Evolutionary conservation across 1,140 invertebrate species (phyloP), one percentile per base, ranked within the genome.

Genomic region (Apis cerana): DNA sequence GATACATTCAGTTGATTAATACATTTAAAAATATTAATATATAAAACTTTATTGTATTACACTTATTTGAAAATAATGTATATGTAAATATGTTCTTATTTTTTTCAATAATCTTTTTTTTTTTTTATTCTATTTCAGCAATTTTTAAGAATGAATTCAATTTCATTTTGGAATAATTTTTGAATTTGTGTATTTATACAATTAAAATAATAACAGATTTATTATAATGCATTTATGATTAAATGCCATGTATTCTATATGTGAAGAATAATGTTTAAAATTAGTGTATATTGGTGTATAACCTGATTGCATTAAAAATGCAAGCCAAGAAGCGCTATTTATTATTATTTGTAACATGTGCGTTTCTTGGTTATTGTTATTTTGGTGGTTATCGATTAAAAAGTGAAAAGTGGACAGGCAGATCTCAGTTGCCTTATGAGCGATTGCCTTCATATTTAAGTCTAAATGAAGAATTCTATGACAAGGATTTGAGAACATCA

Each of bases 281-380:
- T 67, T 75, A 59, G 80, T 74, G 56, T 79, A 75, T 67, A 88
- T 80, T 68, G 71, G 77, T 82, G 78, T 69, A 81, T 75, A 89
- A 88, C 84, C 62, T 89, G 80, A 89, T 59, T 88, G 84, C 83
- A 86, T 82, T 65, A 74, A 94, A 91, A 90, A 98, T 98, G 98
- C 97, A 98, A 95, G 98, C 98, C 77, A 98, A 98, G 94, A 98
- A 98, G 94, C 97, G 98, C 79, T 99, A 98, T 94, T 94, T 98
- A 90, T 94, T 98, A 90, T 95, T 98, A 86, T 95, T 97, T 91
- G 93, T 97, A 80, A 97, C 96, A 84, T 97, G 96, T 94, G 96
- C 97, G 85, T 97, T 98, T 93, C 94, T 98, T 90, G 95, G 97
- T 86, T 97, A 97, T 91, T 97, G 97, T 91, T 98, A 97, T 93